These are phyloP conservation scores for Acropora tenuis DNA, from an alignment of 64 coral and sea anemone genomes.

Conservation along the genomic window DNA sequence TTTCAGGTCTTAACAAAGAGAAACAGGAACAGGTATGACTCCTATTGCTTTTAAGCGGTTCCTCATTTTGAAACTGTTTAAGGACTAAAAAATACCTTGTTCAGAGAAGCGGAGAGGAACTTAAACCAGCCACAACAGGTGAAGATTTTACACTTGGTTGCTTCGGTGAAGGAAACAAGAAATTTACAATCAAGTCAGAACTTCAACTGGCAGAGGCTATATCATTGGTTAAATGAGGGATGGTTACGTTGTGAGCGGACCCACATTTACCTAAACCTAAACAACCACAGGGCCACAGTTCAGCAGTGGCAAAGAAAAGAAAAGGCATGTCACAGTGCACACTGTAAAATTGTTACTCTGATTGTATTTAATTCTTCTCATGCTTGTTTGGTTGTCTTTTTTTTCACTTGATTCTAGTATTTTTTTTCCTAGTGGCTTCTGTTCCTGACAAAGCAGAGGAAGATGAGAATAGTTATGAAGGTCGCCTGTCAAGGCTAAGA, in stretches of 20 bases:
- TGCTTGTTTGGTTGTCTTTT: background rate
- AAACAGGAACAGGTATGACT: constrained; percentile 4
- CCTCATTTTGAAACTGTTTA: background rate
- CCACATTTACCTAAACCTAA: constrained; percentile 39
- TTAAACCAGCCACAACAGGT: background rate
- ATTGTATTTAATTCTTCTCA: no score
- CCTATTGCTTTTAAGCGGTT: background rate
- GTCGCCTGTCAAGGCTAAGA: constrained; percentile 46
- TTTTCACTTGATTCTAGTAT: constrained; percentile 11
- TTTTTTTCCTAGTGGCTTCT: no score
- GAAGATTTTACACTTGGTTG: constrained; percentile 36
- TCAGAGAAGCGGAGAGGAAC: constrained; percentile 24
- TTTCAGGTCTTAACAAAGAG: constrained; percentile 14
- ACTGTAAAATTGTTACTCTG: background rate
- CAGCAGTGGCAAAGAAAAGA: constrained; percentile 8
- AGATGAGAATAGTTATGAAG: constrained; percentile 8
- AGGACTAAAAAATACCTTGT: no score
- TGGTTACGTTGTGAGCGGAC: constrained; percentile 50
- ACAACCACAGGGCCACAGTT: constrained; percentile 25
- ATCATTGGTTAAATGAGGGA: constrained; percentile 46
- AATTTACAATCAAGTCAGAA: constrained; percentile 40
- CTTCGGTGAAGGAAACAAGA: constrained; percentile 48
- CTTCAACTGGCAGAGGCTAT: constrained; percentile 52
- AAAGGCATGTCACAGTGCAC: constrained; percentile 10
- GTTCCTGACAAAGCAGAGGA: no score